Percentiles rank a stretch among this genome's conserved stretches.
These are phyloP conservation scores for Amblyopsis hoosieri DNA, from an alignment of 2,797 vertebrate species.

Conservation along the genomic window DNA sequence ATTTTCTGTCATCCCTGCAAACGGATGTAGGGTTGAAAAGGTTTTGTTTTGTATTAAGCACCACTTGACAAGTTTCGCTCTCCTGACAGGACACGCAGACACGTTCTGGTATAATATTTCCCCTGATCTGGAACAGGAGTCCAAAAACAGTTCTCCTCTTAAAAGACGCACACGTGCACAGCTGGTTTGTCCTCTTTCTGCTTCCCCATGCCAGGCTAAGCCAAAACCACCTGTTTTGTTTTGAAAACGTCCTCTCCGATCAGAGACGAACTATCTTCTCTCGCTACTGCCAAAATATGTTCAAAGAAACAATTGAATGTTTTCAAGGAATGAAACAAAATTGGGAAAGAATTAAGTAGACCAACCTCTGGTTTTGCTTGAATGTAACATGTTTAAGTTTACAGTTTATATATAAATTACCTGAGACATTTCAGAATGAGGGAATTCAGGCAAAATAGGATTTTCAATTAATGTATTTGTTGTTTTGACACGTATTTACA, in stretches of 20 bases:
- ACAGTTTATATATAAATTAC: constrained; percentile 66
- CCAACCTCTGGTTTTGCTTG: constrained; percentile 53
- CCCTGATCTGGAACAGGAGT: constrained; percentile 20
- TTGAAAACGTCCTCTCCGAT: constrained; percentile 26
- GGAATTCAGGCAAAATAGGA: constrained; percentile 45
- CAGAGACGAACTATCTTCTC: constrained; percentile 46
- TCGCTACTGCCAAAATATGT: constrained; percentile 74
- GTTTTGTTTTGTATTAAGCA: constrained; percentile 15
- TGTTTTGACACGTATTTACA: constrained; percentile 57
- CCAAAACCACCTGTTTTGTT: constrained; percentile 15
- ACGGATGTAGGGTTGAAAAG: constrained; percentile 11
- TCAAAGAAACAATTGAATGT: constrained; percentile 33
- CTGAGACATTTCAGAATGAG: constrained; percentile 69
- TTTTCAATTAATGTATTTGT: constrained; percentile 79
- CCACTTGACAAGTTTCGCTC: constrained; percentile 20
- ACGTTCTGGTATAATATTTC: neutral
- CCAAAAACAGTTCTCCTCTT: constrained; percentile 27
- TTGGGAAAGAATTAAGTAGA: constrained; percentile 17
- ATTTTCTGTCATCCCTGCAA: constrained; percentile 7
- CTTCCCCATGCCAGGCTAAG: constrained; percentile 17
- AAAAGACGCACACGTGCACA: constrained; percentile 32
- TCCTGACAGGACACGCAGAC: too few species aligned
- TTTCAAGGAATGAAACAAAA: constrained; percentile 29
- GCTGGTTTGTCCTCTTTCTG: constrained; percentile 34
- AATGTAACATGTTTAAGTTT: constrained; percentile 81